Base-by-base conservation (phyloP, 2,888 invertebrate genomes). In the Lottia scabra region DNA sequence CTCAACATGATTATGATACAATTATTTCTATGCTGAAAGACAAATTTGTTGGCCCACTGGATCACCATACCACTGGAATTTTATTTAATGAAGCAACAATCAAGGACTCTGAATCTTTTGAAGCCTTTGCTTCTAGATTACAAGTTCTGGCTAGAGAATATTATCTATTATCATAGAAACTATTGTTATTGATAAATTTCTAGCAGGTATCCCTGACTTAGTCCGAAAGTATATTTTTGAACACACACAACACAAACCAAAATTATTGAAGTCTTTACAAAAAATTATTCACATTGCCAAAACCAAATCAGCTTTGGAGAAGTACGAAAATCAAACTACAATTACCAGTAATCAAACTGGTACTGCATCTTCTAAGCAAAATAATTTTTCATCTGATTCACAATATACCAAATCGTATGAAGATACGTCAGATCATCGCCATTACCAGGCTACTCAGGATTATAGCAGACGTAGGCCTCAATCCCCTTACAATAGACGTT, bases 171-270 rank as follows among this genome's bases (percentile, higher is more conserved):
- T 46, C n/a, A 16, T 46, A 46, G 15, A 46, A 15, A 10, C 48
- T 56, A 56, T 56, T 56, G 48, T 56, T 56, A 56, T 56, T 56
- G 48, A 56, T 56, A 56, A 56, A 56, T 56, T 56, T 56, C 2
- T 56, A 2, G n/a, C 48, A 19, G 48, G n/a, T 56, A 56, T 56
- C n/a, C 13, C 48, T 15, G 48, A 56, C 12, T 56, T n/a, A 1
- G n/a, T 19, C 2, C 30, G 30, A 30, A 30, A 48, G 10, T 48
- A n/a, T 10, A n/a, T 10, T 19, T n/a, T 19, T 19, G 10, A 48
- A 48, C 48, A 19, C 16, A 16, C 5, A 19, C 48, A n/a, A 6
- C 48, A 48, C 15, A n/a, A 56, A 1, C 19, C 48, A 56, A 19
- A 19, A 19, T 19, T 19, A 19, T n/a, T n/a, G 19, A 19, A n/a